Base-by-base conservation (phyloP, 2,113 vertebrate species). In the Oreocharis arfaki region DNA sequence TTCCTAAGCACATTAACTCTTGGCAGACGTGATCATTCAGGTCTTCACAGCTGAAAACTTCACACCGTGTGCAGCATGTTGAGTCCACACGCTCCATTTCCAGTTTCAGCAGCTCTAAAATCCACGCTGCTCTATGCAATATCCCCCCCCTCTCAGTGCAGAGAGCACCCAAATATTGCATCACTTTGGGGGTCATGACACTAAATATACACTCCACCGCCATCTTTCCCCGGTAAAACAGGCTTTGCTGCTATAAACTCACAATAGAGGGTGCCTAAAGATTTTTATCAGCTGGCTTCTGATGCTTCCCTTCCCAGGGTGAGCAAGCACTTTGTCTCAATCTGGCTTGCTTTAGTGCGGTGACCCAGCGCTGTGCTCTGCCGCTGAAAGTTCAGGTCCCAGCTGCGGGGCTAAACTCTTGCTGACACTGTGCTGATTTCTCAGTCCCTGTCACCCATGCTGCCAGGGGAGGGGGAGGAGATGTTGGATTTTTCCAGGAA, bases 1-100 rank as follows among this genome's bases (percentile, higher is more conserved):
- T 96, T 96, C 84, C 95, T 88, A 87, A 81, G 88, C 60, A 42
- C 76, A 74, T 88, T 90, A 97, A 88, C 63, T 94, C 85, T 94
- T 96, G 92, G 85, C 88, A 94, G 68, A 63, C 22, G 4, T 11
- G 52, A 80, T 63, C 1, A 0, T 42, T 88, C 50, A 44, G 85
- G 88, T 88, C 88, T 81, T 90, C 49, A 70, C 71, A 91, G 76
- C 35, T 59, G 93, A 84, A 89, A 81, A 87, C 68, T 42, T 86
- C 71, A 89, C 50, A 67, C 33, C 2, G 7, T 46, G 61, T 3
- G 14, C 67, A 90, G 42, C 46, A 49, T 8, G 0, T 19, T 74
- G 41, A 90, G 75, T 63, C 90, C 32, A 68, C 30, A 16, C 0
- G 0, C 64, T 89, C 52, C 69, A 44, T 44, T 65, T 63, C 71